Evolutionary conservation across 2,113 vertebrate species (phyloP), one percentile per base, ranked within the genome.

Genomic region (Mixornis gularis): DNA sequence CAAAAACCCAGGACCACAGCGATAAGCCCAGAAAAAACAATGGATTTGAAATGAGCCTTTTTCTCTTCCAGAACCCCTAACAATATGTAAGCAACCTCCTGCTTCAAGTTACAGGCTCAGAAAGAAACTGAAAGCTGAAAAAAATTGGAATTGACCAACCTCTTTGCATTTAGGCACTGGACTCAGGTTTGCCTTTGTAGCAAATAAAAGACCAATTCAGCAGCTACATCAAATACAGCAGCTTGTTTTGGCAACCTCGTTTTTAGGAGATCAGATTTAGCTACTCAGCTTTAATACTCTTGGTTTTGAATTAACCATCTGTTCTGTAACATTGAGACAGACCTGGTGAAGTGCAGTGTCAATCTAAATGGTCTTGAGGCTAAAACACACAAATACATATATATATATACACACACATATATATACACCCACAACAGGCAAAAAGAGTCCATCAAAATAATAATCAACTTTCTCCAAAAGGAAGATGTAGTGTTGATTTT

Each of bases 261-360:
- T 93, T 96, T 93, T 68, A 93, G 70, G 32, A 64, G 79, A 95
- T 92, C 89, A 94, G 95, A 96, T 90, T 95, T 92, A 85, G 68
- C 91, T 89, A 88, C 63, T 88, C 66, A 73, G 77, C 87, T 92
- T 93, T 95, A 96, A 96, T 89, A 78, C 87, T 69, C 80, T 86
- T 73, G 81, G 40, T 94, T 92, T 93, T 86, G 58, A 96, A 95
- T 95, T 93, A 95, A 94, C 95, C 95, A 95, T 96, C 95, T 97
- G 95, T 87, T 93, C 93, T 78, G 56, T 14, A 93, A 81, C 68
- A 78, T 44, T 80, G 36, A 91, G 71, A 74, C 78, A 55, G 71
- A 84, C 19, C 48, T 74, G 69, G 62, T 77, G 30, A 94, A 89
- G 27, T 3, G 69, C 40, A 36, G 38, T 38, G 59, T 56, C 56